These are phyloP conservation scores for Craseonycteris thonglongyai DNA, from an alignment of 2,113 vertebrate species.

Conservation along the genomic window DNA sequence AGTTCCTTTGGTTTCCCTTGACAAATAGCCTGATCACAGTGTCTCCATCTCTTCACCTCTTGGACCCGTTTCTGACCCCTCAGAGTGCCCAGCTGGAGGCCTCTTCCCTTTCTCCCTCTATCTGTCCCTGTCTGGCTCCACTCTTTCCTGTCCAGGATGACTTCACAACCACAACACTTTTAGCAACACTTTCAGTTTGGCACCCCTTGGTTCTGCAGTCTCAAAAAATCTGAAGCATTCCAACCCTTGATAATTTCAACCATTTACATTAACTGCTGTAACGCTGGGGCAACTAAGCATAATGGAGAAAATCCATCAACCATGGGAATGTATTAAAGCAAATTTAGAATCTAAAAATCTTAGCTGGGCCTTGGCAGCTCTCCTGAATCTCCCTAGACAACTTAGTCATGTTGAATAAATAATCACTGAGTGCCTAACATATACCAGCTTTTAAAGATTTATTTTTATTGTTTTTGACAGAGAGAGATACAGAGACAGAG, in stretches of 20 bases:
- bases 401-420: background rate
- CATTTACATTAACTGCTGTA: background rate
- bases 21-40: background rate
- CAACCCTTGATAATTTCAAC: background rate
- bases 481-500: no score
- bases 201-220: background rate
- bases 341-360: background rate
- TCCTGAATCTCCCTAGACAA: background rate
- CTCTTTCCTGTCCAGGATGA: background rate
- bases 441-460: background rate
- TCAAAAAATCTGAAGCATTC: background rate
- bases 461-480: no score
- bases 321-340: background rate
- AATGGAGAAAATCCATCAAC: background rate
- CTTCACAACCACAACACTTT: background rate
- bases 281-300: background rate
- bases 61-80: background rate
- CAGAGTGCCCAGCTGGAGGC: background rate
- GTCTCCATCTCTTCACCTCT: background rate
- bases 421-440: background rate
- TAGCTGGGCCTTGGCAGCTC: background rate
- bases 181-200: background rate
- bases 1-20: background rate
- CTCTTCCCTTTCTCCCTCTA: background rate
- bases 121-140: background rate